Evolutionary conservation across 2,113 vertebrate genomes (phyloP), one percentile per base, ranked within the genome.

Genomic region (Oncorhynchus gorbuscha): DNA sequence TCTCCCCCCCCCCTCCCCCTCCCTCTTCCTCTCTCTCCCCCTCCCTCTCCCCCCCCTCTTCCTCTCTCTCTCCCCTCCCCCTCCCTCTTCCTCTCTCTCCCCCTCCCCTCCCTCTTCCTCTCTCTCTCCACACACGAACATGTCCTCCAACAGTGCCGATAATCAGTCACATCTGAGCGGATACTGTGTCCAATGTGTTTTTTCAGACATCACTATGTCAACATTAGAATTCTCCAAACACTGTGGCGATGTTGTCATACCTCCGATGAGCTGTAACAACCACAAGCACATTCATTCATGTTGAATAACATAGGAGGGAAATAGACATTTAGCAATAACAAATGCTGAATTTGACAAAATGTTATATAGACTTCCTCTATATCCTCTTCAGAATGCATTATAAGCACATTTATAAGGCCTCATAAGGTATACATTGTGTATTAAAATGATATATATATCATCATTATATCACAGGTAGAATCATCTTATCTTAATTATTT

Each of bases 251-350:
- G 77, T 3, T 14, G 3, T 87, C 79, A 80, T 1, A 8, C 76
- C 62, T 86, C 74, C 74, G 82, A 90, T 64, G 89, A 85, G 73
- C 89, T 92, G 85, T 14, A 81, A 79, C 61, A 74, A 78, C 76
- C 3, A 35, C 67, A 80, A 75, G 6, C 22, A 82, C 62, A 32
- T 39, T 4, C 13, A 20, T 30, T 68, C 6, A 28, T 66, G 20
- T 6, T 58, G 55, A 18, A 14, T 26, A 66, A 11, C 9, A 55
- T 4, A 7, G 16, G 51, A 55, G 51, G 12, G 1, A 39, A 69
- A 18, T 6, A 67, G 14, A 39, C n/a, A 55, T 62, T 62, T 22
- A 22, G 4, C 18, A 1, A 22, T n/a, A 22, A 0, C n/a, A 62
- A 62, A 22, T 24, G 59, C 51, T 55, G 51, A 55, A 51, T 16